Conservation (phyloP, 2,113 vertebrate genomes). For the Corynorhinus townsendii region DNA sequence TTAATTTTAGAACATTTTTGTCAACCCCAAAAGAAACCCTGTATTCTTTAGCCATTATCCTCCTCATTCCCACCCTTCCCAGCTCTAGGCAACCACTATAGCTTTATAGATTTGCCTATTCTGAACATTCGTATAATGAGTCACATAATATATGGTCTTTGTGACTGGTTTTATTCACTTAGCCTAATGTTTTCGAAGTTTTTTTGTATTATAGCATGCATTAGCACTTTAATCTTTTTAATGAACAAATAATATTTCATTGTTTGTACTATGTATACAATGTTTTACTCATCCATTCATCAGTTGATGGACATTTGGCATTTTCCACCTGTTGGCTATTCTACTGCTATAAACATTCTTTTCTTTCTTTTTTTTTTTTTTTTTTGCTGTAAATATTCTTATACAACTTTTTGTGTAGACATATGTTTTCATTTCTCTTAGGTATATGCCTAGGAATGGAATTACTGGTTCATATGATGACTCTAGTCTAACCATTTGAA, state of each 20-base stretch:
- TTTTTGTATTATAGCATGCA: not conserved
- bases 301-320: not conserved
- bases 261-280: not conserved
- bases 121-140: not conserved
- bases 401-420: not conserved
- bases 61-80: not conserved
- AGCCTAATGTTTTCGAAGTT: not conserved
- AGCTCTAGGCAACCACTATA: not conserved
- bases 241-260: not conserved
- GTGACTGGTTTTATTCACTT: constrained; percentile 3
- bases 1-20: not conserved
- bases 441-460: not conserved
- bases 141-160: not conserved
- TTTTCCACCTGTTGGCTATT: not conserved
- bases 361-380: too few relatives aligned
- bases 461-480: not conserved
- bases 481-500: not conserved
- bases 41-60: not conserved
- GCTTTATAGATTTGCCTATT: not conserved
- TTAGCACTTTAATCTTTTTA: constrained; percentile 35
- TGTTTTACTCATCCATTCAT: constrained; percentile 21
- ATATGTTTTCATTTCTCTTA: not conserved
- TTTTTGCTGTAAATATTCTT: not conserved
- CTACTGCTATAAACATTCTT: not conserved
- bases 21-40: not conserved